Base-by-base conservation (phyloP, 2,797 vertebrate species). In the Melanotaenia pygmaea region DNA sequence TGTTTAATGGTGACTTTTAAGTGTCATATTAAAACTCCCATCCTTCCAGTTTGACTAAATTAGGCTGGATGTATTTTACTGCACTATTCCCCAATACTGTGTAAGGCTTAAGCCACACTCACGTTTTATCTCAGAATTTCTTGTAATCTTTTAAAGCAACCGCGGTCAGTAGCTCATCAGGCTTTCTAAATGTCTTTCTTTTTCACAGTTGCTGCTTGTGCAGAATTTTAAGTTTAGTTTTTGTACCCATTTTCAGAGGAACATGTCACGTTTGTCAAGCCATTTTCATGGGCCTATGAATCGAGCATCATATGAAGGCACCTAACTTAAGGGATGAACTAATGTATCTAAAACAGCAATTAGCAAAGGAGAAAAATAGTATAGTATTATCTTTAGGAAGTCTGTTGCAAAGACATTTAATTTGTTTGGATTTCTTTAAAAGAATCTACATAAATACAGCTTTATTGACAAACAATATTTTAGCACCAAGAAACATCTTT, bases 1-100 rank as follows among this genome's bases (percentile, higher is more conserved):
- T 74, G 65, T 61, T 72, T 7, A 24, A 28, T n/a, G 16, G 7
- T 67, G 69, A 43, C 47, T 43, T 67, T 16, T 43, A 16, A 43
- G 40, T 43, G 12, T 43, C 13, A n/a, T n/a, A 10, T 16, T n/a
- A 47, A 9, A 16, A n/a, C 20, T 47, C 43, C 18, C 6, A 2
- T 47, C 20, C 7, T 10, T n/a, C 20, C 45, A 9, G 9, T n/a
- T 47, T 9, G 9, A 47, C 45, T 47, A 16, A 47, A 47, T 45
- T 45, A 20, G 5, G 43, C 18, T 45, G 43, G 43, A 1, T 47
- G 45, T 47, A 3, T n/a, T 47, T 47, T 10, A n/a, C 20, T 10
- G 20, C 20, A 45, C 16, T 20, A 7, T 16, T 20, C 43, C 6
- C 14, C 18, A 20, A 6, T 18, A 5, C 40, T 43, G 40, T 14